phyloP scores from a whole-genome alignment of 2,888 invertebrate species.

The Amphipoea lucens region DNA sequence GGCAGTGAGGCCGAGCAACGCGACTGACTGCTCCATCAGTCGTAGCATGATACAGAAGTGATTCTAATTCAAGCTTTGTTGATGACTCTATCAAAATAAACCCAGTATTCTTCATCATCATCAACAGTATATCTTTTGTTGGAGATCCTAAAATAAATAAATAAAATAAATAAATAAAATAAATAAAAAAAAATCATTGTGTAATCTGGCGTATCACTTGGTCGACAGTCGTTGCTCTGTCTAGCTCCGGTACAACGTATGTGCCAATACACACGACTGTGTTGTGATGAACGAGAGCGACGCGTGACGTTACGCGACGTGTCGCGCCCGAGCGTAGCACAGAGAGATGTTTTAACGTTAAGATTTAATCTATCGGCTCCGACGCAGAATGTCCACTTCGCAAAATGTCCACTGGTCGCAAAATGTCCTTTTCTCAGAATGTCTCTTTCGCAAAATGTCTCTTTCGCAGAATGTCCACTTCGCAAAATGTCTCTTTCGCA shows the following conservation, averaged over 20 bases:
- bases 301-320: constrained; percentile 42
- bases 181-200: too few species aligned
- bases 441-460: too few species aligned
- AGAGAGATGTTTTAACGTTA: constrained; percentile 47
- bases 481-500: too few species aligned
- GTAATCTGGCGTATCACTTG: neutral
- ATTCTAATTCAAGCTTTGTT: neutral
- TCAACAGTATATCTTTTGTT: too few species aligned
- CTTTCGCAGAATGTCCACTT: too few species aligned
- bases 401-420: too few species aligned
- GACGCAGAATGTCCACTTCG: too few species aligned
- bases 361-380: constrained; percentile 51
- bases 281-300: neutral
- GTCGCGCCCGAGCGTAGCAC: constrained; percentile 21
- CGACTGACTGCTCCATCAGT: neutral
- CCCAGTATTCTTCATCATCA: neutral
- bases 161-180: too few species aligned
- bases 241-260: neutral
- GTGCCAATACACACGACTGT: constrained; percentile 38
- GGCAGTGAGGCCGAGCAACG: neutral
- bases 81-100: neutral
- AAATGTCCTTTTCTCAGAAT: too few species aligned
- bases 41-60: neutral
- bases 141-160: too few species aligned
- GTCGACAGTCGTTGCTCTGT: constrained; percentile 7